Percentiles rank a stretch among this genome's conserved stretches.
These are phyloP conservation scores for Jaculus jaculus DNA, from an alignment of 2,113 vertebrate species.

Conservation along the genomic window DNA sequence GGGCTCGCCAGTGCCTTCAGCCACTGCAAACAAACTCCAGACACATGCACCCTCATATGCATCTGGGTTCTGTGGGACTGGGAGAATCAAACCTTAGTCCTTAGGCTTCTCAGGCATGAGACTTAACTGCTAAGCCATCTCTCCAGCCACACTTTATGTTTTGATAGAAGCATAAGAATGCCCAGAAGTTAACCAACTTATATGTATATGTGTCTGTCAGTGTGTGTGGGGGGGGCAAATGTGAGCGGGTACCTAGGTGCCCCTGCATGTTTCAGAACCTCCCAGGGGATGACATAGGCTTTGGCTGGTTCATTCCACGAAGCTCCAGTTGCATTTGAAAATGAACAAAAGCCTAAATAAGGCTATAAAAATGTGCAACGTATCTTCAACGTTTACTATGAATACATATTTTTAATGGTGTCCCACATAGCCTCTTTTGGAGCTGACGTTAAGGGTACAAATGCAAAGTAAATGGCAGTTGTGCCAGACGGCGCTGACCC, in stretches of 20 bases:
- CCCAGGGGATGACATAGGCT: neutral
- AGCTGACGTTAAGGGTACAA: neutral
- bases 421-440: neutral
- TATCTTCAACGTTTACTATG: conserved; percentile 8
- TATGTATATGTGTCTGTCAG: accelerated
- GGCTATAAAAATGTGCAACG: neutral
- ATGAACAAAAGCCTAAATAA: conserved; percentile 30
- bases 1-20: too few relatives aligned
- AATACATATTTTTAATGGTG: neutral
- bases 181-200: neutral
- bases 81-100: too few relatives aligned
- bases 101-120: too few relatives aligned
- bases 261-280: neutral
- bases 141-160: neutral
- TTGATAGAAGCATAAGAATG: neutral
- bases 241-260: neutral
- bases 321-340: neutral
- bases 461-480: accelerated
- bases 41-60: too few relatives aligned
- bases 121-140: too few relatives aligned
- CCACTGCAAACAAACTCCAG: too few relatives aligned
- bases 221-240: neutral
- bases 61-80: too few relatives aligned
- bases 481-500: neutral
- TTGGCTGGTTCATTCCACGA: neutral